Conservation (phyloP, 2,888 invertebrate genomes). For the Antheraea assamensis region DNA sequence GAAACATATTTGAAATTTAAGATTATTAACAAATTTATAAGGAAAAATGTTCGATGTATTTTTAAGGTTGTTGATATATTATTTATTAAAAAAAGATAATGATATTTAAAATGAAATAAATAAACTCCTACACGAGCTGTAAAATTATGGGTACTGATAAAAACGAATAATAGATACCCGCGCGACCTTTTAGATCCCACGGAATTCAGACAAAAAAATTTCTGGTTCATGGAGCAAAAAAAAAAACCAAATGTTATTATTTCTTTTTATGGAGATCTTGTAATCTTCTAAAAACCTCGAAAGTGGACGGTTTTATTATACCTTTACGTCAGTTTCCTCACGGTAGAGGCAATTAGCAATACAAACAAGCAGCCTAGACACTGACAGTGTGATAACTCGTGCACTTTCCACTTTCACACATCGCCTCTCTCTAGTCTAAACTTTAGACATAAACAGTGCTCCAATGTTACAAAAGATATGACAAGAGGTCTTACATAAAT, state of each 20-base stretch:
- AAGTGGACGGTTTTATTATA: neutral
- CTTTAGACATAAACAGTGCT: neutral
- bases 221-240: neutral
- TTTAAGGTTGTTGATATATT: neutral
- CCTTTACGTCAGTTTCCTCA: conserved; percentile 52
- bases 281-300: neutral
- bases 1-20: conserved; percentile 1
- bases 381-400: conserved; percentile 68
- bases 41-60: neutral
- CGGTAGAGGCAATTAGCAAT: conserved; percentile 49
- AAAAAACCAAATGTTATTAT: neutral
- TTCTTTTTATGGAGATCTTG: conserved; percentile 6
- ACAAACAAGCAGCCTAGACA: conserved; percentile 68
- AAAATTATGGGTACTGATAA: conserved; percentile 28
- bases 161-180: conserved; percentile 28
- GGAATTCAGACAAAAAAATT: conserved; percentile 5
- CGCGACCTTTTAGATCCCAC: conserved; percentile 27
- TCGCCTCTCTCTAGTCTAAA: neutral
- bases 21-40: neutral
- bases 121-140: conserved; percentile 41
- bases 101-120: conserved; percentile 31
- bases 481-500: neutral
- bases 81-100: neutral
- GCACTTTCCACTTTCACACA: conserved; percentile 77
- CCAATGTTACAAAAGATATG: neutral